Evolutionary conservation across 2,797 vertebrate genomes (phyloP), one percentile per base, ranked within the genome.

Genomic region (Mionectes olivaceus): DNA sequence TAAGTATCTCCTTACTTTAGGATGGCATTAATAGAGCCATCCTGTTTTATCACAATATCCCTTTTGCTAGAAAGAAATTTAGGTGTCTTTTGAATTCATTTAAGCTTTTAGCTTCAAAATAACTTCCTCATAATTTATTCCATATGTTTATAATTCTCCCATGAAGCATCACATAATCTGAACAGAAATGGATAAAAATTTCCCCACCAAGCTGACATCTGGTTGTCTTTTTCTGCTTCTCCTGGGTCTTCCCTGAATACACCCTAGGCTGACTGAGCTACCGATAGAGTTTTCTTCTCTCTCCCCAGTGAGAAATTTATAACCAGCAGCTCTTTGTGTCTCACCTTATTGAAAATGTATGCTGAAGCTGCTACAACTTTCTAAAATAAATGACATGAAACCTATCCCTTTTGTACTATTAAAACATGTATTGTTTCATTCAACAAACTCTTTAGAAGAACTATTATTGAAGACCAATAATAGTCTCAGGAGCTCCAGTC

Each of bases 201-300:
- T 81, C 92, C 92, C 56, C 80, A 85, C 74, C 28, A 70, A 83
- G 68, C 50, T 92, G 96, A 96, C 92, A 95, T 94, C 89, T 93
- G 95, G 83, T 41, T 94, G 83, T 94, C 87, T 95, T 91, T 39
- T 71, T 73, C 24, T 65, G 15, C 69, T 95, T 55, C 89, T 94
- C 74, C 60, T 47, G 53, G 52, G 84, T 52, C 81, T 87, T 91
- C 71, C 27, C 49, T 84, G 60, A 19, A 87, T 17, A 69, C 22
- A 89, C 41, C 22, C 68, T 75, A 87, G 88, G 57, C 78, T 74
- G 78, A 87, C 50, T 55, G 85, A 94, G 90, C 94, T 95, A 96
- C 89, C 3, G 39, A 89, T 33, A 47, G 74, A 93, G 69, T 61
- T 87, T 86, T 87, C 59, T 93, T 90, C 84, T 61, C 69, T 68